Conservation (phyloP, 1,140 invertebrate species). For the Chironomus tepperi region DNA sequence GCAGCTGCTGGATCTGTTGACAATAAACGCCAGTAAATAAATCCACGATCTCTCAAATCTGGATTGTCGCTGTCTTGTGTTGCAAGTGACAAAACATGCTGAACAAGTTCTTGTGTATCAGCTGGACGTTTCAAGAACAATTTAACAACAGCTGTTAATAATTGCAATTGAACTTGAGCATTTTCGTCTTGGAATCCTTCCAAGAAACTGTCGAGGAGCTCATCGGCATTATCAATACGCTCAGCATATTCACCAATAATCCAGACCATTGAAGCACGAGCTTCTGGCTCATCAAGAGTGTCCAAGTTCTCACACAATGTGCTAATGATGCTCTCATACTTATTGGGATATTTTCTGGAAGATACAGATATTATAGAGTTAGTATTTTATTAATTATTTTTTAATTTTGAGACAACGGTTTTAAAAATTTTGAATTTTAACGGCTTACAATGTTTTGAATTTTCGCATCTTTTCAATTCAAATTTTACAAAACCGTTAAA, state of each 20-base stretch:
- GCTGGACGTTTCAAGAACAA: conserved; percentile 95
- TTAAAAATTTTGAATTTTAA: too few relatives aligned
- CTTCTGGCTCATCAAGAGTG: conserved; percentile 97
- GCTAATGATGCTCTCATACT: conserved; percentile 99
- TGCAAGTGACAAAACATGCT: conserved; percentile 84
- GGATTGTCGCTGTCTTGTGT: conserved; percentile 99
- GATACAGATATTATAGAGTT: too few relatives aligned
- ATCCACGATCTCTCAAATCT: conserved; percentile 94
- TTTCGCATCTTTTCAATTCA: too few relatives aligned
- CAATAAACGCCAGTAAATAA: conserved; percentile 98
- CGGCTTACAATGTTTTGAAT: too few relatives aligned
- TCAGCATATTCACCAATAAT: conserved; percentile 99
- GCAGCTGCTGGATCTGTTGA: conserved; percentile 98
- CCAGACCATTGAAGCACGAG: conserved; percentile 99
- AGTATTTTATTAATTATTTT: too few relatives aligned
- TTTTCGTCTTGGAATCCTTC: conserved; percentile 99
- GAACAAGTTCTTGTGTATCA: conserved; percentile 97
- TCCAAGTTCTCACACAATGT: conserved; percentile 99
- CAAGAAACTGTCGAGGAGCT: conserved; percentile 94
- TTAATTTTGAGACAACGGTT: too few relatives aligned
- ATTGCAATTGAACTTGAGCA: conserved; percentile 94
- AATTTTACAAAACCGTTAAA: too few relatives aligned
- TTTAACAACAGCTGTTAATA: conserved; percentile 97
- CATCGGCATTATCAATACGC: conserved; percentile 98
- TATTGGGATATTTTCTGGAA: conserved; percentile 93